These are phyloP conservation scores for Notothenia coriiceps DNA, from an alignment of 2,113 vertebrate genomes.

Conservation along the genomic window DNA sequence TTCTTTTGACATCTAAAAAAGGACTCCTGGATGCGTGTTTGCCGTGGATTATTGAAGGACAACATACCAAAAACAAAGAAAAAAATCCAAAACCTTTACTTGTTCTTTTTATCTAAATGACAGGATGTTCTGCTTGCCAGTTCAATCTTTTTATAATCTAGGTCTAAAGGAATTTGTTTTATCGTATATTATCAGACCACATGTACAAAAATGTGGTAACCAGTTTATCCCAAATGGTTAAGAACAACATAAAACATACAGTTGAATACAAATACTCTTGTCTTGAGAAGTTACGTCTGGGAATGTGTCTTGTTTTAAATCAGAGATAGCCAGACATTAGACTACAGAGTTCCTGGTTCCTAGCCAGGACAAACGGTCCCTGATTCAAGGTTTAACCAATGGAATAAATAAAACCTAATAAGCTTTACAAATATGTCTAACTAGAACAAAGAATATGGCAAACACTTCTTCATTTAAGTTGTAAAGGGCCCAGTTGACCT, in stretches of 20 bases:
- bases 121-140: background rate
- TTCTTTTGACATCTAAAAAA: conserved; percentile 48
- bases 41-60: background rate
- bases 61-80: background rate
- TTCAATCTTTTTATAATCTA: background rate
- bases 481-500: background rate
- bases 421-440: background rate
- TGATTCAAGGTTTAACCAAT: background rate
- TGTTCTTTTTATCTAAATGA: too few species aligned
- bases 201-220: background rate
- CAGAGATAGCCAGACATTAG: background rate
- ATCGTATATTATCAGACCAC: background rate
- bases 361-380: background rate
- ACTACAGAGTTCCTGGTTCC: too few species aligned
- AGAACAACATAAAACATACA: background rate
- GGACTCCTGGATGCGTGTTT: background rate
- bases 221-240: background rate
- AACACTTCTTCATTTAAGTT: too few species aligned
- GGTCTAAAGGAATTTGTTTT: background rate
- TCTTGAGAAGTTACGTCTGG: background rate
- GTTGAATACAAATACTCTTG: background rate
- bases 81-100: background rate
- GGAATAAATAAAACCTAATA: background rate
- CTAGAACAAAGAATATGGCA: background rate
- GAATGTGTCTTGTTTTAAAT: background rate